These are phyloP conservation scores for Arvicanthis niloticus DNA, from an alignment of 2,113 vertebrate species.

Conservation along the genomic window DNA sequence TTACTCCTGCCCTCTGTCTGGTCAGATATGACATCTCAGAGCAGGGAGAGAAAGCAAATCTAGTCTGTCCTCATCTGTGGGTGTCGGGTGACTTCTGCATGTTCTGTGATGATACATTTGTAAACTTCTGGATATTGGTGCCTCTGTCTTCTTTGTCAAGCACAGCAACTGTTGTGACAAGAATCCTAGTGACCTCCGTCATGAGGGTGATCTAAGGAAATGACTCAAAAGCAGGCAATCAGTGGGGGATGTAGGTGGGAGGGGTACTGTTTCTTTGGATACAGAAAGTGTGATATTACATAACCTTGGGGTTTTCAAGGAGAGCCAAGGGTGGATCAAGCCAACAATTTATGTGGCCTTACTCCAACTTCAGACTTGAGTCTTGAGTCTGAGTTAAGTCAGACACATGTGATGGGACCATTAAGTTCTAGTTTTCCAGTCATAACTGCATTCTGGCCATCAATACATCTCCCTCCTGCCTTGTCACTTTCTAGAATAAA, in stretches of 20 bases:
- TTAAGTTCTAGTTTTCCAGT: accelerated
- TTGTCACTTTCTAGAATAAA: neutral
- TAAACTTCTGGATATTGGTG: accelerated
- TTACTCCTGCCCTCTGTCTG: neutral
- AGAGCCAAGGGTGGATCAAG: accelerated
- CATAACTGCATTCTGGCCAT: too few relatives aligned
- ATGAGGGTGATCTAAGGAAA: neutral
- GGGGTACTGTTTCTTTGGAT: neutral
- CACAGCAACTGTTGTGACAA: neutral
- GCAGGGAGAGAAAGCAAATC: neutral
- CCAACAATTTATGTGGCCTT: accelerated
- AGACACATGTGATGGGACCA: accelerated
- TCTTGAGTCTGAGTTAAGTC: neutral
- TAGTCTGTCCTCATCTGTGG: neutral
- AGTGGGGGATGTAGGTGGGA: neutral
- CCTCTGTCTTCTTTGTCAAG: neutral
- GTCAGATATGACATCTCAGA: too few relatives aligned
- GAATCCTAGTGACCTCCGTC: too few relatives aligned
- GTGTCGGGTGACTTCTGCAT: neutral
- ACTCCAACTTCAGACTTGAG: neutral
- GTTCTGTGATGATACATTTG: accelerated
- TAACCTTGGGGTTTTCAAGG: neutral
- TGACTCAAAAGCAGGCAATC: too few relatives aligned
- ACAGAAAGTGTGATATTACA: neutral
- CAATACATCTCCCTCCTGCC: accelerated